Conservation (phyloP, 1,140 invertebrate genomes). For the Drosophila simulans region DNA sequence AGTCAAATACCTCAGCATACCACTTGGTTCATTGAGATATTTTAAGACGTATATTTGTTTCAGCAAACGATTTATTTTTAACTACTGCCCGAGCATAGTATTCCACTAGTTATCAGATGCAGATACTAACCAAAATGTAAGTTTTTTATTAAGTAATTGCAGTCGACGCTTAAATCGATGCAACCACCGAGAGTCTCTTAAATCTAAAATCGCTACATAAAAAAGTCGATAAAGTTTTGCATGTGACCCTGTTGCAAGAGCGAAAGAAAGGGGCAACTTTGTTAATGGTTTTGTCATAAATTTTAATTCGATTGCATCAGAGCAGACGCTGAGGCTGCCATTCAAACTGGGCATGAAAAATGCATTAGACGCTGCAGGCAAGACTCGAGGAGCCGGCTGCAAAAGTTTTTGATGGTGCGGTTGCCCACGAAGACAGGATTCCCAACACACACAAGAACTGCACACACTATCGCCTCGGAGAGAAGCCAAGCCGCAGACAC, state of each 20-base stretch:
- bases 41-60: background rate
- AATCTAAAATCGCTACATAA: conserved; percentile 35
- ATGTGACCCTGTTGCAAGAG: conserved; percentile 60
- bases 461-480: background rate
- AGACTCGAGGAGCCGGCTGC: conserved; percentile 6
- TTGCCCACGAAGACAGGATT: conserved; percentile 38
- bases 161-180: conserved; percentile 54
- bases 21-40: background rate
- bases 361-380: conserved; percentile 61
- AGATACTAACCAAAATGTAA: background rate
- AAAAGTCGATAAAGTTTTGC: conserved; percentile 56
- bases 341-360: conserved; percentile 61
- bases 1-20: conserved; percentile 33
- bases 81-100: background rate
- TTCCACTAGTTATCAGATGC: background rate
- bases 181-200: conserved; percentile 20
- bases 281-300: conserved; percentile 83
- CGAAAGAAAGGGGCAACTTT: conserved; percentile 51
- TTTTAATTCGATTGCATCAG: conserved; percentile 82
- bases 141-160: conserved; percentile 42
- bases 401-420: conserved; percentile 73
- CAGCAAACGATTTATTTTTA: background rate
- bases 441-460: background rate
- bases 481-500: conserved; percentile 39
- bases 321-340: conserved; percentile 33